Evolutionary conservation across 2,797 vertebrate species (phyloP).

Genomic region (Peromyscus aztecus): DNA sequence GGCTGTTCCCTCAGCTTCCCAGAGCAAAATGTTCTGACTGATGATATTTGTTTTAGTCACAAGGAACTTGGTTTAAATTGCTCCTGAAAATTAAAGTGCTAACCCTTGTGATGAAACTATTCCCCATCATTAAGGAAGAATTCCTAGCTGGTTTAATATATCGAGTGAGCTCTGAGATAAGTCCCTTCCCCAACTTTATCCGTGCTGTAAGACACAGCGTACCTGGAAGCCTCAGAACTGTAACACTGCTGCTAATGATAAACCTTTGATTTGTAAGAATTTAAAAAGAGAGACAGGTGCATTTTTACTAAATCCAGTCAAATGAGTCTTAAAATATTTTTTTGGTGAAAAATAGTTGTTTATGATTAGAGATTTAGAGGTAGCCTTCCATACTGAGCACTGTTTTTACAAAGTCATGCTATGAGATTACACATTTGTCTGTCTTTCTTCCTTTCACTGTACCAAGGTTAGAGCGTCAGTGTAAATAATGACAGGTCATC

Average conservation of each 20-base stretch:
- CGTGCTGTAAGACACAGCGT: not conserved
- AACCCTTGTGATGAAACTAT: constrained; percentile 54
- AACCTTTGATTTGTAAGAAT: constrained; percentile 25
- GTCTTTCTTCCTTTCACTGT: constrained; percentile 46
- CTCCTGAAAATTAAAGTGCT: constrained; percentile 54
- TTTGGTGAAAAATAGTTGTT: constrained; percentile 72
- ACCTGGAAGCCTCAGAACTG: constrained; percentile 43
- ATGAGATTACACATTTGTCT: constrained; percentile 47
- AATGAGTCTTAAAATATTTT: constrained; percentile 66
- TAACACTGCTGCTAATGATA: not conserved
- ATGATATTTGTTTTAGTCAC: constrained; percentile 55
- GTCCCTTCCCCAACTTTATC: constrained; percentile 32
- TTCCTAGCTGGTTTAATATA: constrained; percentile 28
- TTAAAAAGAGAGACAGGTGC: constrained; percentile 4
- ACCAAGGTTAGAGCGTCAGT: constrained; percentile 74
- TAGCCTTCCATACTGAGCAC: constrained; percentile 63
- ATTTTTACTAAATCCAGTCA: constrained; percentile 63
- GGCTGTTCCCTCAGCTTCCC: not conserved
- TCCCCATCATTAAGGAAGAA: constrained; percentile 10
- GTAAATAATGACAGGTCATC: constrained; percentile 67
- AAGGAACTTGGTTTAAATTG: constrained; percentile 59
- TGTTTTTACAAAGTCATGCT: constrained; percentile 47
- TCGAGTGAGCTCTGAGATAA: not conserved
- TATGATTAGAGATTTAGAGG: constrained; percentile 74
- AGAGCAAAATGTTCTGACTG: constrained; percentile 38